These are phyloP conservation scores for Andrena fulva DNA, from an alignment of 2,888 invertebrate genomes.

Conservation along the genomic window DNA sequence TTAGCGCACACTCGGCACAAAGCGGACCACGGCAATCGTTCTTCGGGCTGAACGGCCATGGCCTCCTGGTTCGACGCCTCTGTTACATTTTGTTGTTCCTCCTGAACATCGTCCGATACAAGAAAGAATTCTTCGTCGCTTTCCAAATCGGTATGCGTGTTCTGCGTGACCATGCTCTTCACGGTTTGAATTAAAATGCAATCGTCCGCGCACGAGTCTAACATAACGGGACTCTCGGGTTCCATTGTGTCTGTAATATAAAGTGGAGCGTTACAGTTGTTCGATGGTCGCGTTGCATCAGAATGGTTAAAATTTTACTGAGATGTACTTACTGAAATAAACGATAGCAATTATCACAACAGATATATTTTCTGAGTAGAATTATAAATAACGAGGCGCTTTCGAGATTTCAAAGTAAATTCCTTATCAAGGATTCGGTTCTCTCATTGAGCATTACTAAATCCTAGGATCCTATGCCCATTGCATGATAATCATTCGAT, in stretches of 20 bases:
- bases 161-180: slow-evolving; percentile 64
- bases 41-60: slow-evolving; percentile 3
- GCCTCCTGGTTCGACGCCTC: slow-evolving; percentile 43
- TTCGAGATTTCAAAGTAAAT: slow-evolving; percentile 5
- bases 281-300: background rate
- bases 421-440: slow-evolving; percentile 1
- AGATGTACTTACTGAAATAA: slow-evolving; percentile 14
- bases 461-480: background rate
- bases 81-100: slow-evolving; percentile 38
- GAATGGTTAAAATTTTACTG: background rate
- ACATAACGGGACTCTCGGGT: slow-evolving; percentile 58
- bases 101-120: slow-evolving; percentile 60
- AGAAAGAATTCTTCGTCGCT: slow-evolving; percentile 67
- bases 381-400: slow-evolving; percentile 16
- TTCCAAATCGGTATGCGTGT: slow-evolving; percentile 47
- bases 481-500: slow-evolving; percentile 1
- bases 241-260: slow-evolving; percentile 66
- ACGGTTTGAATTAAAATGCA: slow-evolving; percentile 69
- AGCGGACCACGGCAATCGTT: slow-evolving; percentile 57
- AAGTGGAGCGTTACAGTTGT: background rate
- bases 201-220: slow-evolving; percentile 67
- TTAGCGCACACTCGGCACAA: slow-evolving; percentile 87
- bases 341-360: background rate
- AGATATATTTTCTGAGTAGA: background rate
- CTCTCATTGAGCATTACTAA: background rate